Percentiles rank a stretch among this genome's conserved stretches.
These are phyloP conservation scores for Hirtodrosophila cameraria DNA, from an alignment of 2,888 invertebrate genomes.

Conservation along the genomic window DNA sequence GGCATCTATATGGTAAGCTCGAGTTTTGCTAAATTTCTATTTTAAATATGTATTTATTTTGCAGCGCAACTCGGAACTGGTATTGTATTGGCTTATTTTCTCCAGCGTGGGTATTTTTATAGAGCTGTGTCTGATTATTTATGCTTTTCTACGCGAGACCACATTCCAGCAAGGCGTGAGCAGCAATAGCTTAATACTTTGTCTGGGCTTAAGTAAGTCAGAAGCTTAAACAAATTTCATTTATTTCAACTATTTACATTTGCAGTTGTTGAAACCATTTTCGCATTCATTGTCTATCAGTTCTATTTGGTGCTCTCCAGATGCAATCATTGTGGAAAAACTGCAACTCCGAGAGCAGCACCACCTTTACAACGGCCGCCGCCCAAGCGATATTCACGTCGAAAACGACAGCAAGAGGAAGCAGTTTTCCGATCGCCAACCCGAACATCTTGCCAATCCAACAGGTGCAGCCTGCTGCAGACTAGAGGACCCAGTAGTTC, in stretches of 20 bases:
- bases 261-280: conserved; percentile 54
- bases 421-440: background rate
- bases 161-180: conserved; percentile 42
- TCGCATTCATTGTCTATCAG: conserved; percentile 51
- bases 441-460: background rate
- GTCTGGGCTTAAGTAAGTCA: conserved; percentile 45
- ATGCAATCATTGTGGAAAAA: background rate
- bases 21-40: background rate
- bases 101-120: conserved; percentile 49
- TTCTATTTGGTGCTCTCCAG: conserved; percentile 45
- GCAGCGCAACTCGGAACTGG: conserved; percentile 37
- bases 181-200: conserved; percentile 33
- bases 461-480: conserved; percentile 19
- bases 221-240: background rate
- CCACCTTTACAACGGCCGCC: background rate
- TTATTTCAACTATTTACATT: background rate
- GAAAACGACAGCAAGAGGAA: too few relatives aligned
- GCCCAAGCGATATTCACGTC: too few relatives aligned
- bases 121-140: conserved; percentile 49
- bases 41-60: background rate
- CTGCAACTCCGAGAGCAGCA: background rate
- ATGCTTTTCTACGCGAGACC: conserved; percentile 39
- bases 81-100: conserved; percentile 57
- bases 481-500: background rate
- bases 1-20: conserved; percentile 55